Conservation (phyloP, 2,797 vertebrate species). For the Arnoldichthys spilopterus region DNA sequence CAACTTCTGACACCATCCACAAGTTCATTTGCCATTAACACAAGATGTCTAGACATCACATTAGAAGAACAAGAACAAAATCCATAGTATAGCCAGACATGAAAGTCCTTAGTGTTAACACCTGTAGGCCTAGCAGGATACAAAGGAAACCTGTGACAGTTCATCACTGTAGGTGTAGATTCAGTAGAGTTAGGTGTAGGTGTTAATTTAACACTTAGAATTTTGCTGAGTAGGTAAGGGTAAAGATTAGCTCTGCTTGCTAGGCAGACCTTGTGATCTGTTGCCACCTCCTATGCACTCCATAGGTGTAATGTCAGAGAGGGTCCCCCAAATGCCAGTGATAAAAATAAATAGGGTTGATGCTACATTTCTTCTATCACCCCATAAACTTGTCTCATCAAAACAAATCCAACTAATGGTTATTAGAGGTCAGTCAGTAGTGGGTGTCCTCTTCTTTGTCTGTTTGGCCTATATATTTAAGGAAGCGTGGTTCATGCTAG, state of each 20-base stretch:
- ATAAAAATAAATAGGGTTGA: conserved; percentile 30
- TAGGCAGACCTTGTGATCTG: conserved; percentile 1
- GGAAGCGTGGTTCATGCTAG: conserved; percentile 5
- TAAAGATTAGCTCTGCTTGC: conserved; percentile 1
- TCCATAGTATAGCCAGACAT: background rate
- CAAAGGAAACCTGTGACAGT: background rate
- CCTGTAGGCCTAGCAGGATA: background rate
- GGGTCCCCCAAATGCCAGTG: background rate
- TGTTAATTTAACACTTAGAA: background rate
- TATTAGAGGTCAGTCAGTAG: background rate
- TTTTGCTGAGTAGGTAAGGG: background rate
- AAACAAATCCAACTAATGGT: background rate
- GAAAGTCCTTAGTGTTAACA: background rate
- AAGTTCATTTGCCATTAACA: background rate
- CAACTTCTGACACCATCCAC: background rate
- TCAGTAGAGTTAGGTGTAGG: background rate
- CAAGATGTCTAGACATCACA: background rate
- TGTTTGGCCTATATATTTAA: background rate
- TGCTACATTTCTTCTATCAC: background rate
- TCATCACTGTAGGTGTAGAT: background rate
- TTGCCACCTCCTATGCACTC: background rate
- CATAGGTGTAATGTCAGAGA: background rate
- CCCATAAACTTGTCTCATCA: background rate
- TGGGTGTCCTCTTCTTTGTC: background rate
- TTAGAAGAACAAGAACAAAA: background rate